Percentiles rank a stretch among this genome's conserved stretches.
These are phyloP conservation scores for Anoplopoma fimbria DNA, from an alignment of 2,113 vertebrate genomes.

Conservation along the genomic window DNA sequence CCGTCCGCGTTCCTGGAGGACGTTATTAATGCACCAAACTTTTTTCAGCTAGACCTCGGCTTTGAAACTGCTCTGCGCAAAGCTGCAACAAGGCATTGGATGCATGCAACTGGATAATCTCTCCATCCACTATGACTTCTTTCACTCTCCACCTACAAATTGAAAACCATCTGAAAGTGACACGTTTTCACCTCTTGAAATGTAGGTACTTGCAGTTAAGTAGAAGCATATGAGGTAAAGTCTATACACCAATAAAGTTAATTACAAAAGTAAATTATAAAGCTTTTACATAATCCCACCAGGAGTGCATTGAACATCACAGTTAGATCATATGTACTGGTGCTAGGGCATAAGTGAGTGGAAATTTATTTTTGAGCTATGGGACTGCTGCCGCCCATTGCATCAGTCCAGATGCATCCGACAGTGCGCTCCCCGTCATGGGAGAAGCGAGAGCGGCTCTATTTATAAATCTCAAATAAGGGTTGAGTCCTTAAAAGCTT, in stretches of 20 bases:
- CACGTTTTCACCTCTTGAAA: slow-evolving; percentile 21
- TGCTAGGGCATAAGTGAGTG: slow-evolving; percentile 15
- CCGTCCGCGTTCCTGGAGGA: not conserved
- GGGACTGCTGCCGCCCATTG: slow-evolving; percentile 37
- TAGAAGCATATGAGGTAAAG: slow-evolving; percentile 40
- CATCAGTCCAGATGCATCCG: slow-evolving; percentile 60
- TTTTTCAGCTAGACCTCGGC: not conserved
- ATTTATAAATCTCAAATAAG: slow-evolving; percentile 78
- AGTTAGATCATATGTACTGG: slow-evolving; percentile 38
- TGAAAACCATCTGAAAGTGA: slow-evolving; percentile 4
- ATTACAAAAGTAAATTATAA: slow-evolving; percentile 53
- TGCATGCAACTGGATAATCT: not conserved
- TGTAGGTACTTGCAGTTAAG: slow-evolving; percentile 34
- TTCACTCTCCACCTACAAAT: too few species aligned
- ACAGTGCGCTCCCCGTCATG: slow-evolving; percentile 54
- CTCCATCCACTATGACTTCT: too few species aligned
- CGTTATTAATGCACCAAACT: not conserved
- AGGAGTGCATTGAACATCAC: slow-evolving; percentile 27
- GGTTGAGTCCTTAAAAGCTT: slow-evolving; percentile 79
- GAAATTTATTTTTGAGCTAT: slow-evolving; percentile 39
- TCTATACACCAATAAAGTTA: slow-evolving; percentile 37
- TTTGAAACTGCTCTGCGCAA: not conserved
- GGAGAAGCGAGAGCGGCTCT: slow-evolving; percentile 60
- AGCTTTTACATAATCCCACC: slow-evolving; percentile 52
- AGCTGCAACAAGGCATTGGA: not conserved